A percentile compares a stretch with the other conserved stretches of the same genome.
Evolutionary conservation across 2,888 invertebrate species (phyloP).

Genomic region (Andrena trimmerana): DNA sequence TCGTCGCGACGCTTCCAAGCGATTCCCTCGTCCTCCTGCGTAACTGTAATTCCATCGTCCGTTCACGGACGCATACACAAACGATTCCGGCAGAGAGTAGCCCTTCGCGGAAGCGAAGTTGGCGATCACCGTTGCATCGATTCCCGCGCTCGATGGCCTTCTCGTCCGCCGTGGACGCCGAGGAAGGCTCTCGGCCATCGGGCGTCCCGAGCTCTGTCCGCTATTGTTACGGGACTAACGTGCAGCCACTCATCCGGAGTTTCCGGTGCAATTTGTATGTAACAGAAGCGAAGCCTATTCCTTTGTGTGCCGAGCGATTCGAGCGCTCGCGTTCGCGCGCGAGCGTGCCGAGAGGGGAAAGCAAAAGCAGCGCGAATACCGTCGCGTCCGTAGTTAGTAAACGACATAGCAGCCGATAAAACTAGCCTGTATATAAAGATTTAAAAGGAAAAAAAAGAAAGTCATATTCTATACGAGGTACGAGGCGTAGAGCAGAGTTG

Average conservation of each 20-base stretch:
- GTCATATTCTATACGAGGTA: constrained; percentile 78
- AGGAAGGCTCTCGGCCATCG: constrained; percentile 47
- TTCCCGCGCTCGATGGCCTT: constrained; percentile 41
- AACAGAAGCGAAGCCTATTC: constrained; percentile 47
- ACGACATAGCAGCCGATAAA: constrained; percentile 68
- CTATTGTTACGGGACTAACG: constrained; percentile 30
- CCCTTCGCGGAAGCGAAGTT: constrained; percentile 19
- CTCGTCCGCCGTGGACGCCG: constrained; percentile 18
- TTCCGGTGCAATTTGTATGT: constrained; percentile 49
- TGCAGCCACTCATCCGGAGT: constrained; percentile 42
- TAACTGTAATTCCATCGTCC: not conserved
- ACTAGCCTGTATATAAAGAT: constrained; percentile 74
- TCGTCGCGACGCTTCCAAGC: too few species aligned
- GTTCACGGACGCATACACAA: not conserved
- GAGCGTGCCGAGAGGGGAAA: constrained; percentile 33
- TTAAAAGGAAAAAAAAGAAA: constrained; percentile 79
- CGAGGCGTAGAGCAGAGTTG: constrained; percentile 68
- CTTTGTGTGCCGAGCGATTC: constrained; percentile 43
- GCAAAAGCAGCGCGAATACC: constrained; percentile 62
- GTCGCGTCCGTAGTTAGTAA: constrained; percentile 71
- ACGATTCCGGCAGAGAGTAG: constrained; percentile 24
- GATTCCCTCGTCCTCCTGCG: too few species aligned
- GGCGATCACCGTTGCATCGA: constrained; percentile 34
- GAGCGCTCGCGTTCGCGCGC: constrained; percentile 23
- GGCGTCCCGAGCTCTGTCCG: constrained; percentile 32